phyloP scores from a whole-genome alignment of 2,113 vertebrate genomes.

The Psettodes erumei region DNA sequence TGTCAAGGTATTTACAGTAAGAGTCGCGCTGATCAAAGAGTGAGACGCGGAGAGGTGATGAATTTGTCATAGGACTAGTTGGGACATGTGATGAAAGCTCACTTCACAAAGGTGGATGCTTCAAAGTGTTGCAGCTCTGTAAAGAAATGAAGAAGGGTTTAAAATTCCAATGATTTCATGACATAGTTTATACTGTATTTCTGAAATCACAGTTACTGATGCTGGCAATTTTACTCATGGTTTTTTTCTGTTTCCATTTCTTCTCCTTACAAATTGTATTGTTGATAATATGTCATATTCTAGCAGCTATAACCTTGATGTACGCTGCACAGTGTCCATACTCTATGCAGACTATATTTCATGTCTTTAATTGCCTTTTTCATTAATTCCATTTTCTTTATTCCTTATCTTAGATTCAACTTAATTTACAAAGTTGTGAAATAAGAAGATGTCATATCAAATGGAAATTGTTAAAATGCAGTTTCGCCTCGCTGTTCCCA shows the following conservation, averaged over 20 bases:
- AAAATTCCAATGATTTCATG: background rate
- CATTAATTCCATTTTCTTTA: background rate
- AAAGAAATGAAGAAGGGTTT: background rate
- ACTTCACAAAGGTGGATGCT: slow-evolving; percentile 21
- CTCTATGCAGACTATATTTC: background rate
- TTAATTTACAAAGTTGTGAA: background rate
- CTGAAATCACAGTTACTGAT: too few relatives aligned
- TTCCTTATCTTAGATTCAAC: background rate
- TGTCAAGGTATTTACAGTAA: background rate
- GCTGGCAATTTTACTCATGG: background rate
- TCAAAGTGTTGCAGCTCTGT: slow-evolving; percentile 37
- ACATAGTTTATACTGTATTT: too few relatives aligned
- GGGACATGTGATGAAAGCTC: slow-evolving; percentile 61
- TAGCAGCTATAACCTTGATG: too few relatives aligned
- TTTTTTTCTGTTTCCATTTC: background rate
- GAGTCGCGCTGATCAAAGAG: slow-evolving; percentile 19
- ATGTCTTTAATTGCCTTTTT: background rate
- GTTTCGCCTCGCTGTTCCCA: background rate
- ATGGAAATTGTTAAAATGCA: slow-evolving; percentile 11
- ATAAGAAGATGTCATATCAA: slow-evolving; percentile 1
- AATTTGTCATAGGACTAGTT: slow-evolving; percentile 54
- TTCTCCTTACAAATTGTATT: background rate
- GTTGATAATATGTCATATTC: too few relatives aligned
- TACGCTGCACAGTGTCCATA: too few relatives aligned
- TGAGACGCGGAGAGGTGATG: slow-evolving; percentile 44